A percentile compares a stretch with the other conserved stretches of the same genome.
Evolutionary conservation across 2,113 vertebrate species (phyloP).

Genomic region (Anolis sagrei): DNA sequence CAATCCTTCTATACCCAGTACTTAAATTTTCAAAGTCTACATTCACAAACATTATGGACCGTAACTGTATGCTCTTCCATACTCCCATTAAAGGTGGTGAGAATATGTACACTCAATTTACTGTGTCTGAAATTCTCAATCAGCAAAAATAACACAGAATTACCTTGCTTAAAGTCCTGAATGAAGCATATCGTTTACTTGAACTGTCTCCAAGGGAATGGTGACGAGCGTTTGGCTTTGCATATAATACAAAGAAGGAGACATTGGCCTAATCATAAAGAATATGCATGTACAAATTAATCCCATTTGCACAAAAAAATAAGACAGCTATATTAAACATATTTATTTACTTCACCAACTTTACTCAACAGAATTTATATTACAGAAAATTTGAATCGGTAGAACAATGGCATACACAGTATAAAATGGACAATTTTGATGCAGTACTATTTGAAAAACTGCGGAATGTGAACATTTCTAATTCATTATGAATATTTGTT

Average conservation of each 20-base stretch:
- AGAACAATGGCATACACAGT: constrained; percentile 52
- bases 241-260: background rate
- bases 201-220: background rate
- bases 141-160: background rate
- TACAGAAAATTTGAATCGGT: constrained; percentile 57
- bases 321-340: constrained; percentile 57
- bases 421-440: constrained; percentile 56
- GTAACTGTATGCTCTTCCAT: background rate
- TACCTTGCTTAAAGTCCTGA: background rate
- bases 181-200: background rate
- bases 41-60: background rate
- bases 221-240: background rate
- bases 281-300: background rate
- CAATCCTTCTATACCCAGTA: too few species aligned
- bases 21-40: too few species aligned
- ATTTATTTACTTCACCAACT: constrained; percentile 78
- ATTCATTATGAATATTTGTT: constrained; percentile 52
- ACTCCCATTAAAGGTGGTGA: background rate
- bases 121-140: background rate
- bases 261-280: background rate
- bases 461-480: constrained; percentile 47
- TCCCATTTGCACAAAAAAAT: constrained; percentile 28
- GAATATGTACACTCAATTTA: background rate
- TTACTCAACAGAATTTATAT: constrained; percentile 63
- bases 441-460: constrained; percentile 59